Evolutionary conservation across 2,113 vertebrate genomes (phyloP).

Genomic region (Dicaeum eximium): DNA sequence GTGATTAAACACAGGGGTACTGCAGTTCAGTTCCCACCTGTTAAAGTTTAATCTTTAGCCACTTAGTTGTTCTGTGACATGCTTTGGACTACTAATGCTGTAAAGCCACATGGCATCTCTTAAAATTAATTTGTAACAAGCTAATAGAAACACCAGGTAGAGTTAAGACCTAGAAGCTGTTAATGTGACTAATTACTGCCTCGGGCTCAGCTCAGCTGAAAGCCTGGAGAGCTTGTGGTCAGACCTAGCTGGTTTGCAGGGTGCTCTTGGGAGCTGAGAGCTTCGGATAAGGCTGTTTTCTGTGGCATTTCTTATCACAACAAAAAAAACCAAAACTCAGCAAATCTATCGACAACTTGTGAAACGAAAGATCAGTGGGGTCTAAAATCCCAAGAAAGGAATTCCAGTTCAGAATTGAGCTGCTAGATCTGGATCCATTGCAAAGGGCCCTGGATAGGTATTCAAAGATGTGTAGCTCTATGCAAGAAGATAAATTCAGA

Average conservation of each 20-base stretch:
- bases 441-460: not conserved
- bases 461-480: not conserved
- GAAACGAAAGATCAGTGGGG: not conserved
- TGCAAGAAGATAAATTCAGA: not conserved
- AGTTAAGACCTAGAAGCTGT: not conserved
- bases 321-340: not conserved
- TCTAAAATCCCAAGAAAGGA: not conserved
- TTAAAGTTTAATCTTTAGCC: constrained; percentile 12
- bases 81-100: not conserved
- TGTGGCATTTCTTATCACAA: not conserved
- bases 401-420: not conserved
- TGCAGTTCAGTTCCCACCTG: not conserved
- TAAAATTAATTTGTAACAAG: constrained; percentile 8
- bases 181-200: not conserved
- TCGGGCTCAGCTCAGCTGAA: accelerated
- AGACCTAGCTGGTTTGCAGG: not conserved
- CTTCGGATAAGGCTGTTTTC: not conserved
- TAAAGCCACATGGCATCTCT: not conserved
- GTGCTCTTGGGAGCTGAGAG: not conserved
- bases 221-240: not conserved
- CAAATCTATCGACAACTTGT: not conserved
- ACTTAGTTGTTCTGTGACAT: not conserved
- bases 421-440: not conserved
- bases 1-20: not conserved
- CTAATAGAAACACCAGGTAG: not conserved